Base-by-base conservation (phyloP, 2,888 invertebrate genomes). In the Corbicula japonica region DNA sequence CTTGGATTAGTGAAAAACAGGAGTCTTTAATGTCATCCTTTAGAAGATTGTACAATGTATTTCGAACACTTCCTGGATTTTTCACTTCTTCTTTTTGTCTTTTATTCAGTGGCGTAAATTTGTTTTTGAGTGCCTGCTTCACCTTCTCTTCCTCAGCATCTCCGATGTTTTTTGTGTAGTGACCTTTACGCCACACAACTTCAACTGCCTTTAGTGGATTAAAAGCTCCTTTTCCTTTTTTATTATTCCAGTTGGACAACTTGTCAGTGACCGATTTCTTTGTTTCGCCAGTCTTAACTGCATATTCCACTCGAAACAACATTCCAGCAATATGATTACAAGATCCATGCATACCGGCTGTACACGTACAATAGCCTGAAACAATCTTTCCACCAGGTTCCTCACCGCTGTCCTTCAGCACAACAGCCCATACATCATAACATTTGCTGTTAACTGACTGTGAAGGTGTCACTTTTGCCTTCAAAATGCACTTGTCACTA, bases 401-500 rank as follows among this genome's bases (percentile, higher is more conserved):
- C 18, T 50, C 30, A 52, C 34, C 26, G 10, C 38, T 32, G 15
- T 73, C 65, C 35, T 80, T 82, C 26, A 58, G 30, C 1, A 76
- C 46, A 48, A 65, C 50, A 10, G 52, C 60, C 82, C 82, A 85
- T 15, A 79, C 73, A 32, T 78, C 62, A 75, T 85, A 82, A 15
- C 44, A 23, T 60, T 79, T 75, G 46, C 56, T 68, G 38, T 76
- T 74, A 0, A 84, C 56, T n/a, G 74, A 46, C 50, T 72, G 75
- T 58, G 82, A 84, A 38, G 80, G 80, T 38, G 77, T 73, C 8
- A 76, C 69, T 48, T 73, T 78, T 0, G 82, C 35, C 30, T 80
- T 77, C 8, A 85, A 23, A 12, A 83, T 30, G 62, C 85, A 83
- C n/a, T 56, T 58, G 15, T 56, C 50, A 46, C 23, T 34, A 5